Evolutionary conservation across 2,797 vertebrate species (phyloP).

Genomic region (Scolopax rusticola): DNA sequence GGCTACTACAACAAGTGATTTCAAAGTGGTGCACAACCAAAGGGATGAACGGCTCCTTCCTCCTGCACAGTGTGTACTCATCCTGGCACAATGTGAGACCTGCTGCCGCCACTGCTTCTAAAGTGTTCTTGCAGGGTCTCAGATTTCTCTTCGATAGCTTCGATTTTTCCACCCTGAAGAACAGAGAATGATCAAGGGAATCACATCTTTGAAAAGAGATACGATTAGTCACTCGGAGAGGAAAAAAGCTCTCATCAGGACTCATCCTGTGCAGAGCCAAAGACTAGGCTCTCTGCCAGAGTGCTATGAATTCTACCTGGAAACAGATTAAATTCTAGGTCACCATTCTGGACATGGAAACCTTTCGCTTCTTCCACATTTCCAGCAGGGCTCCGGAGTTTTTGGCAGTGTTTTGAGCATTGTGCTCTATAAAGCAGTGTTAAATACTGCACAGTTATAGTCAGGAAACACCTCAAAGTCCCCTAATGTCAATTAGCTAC

Average conservation of each 20-base stretch:
- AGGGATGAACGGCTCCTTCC: neutral
- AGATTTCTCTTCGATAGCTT: slow-evolving; percentile 7
- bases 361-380: slow-evolving; percentile 21
- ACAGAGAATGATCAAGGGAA: slow-evolving; percentile 34
- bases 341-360: slow-evolving; percentile 28
- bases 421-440: slow-evolving; percentile 55
- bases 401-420: slow-evolving; percentile 49
- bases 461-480: slow-evolving; percentile 64
- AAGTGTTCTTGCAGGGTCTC: slow-evolving; percentile 14
- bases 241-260: slow-evolving; percentile 28
- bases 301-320: slow-evolving; percentile 58
- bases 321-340: slow-evolving; percentile 55
- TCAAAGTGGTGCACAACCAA: accelerated
- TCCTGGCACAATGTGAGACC: neutral
- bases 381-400: neutral
- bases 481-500: slow-evolving; percentile 62
- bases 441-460: slow-evolving; percentile 39
- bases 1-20: neutral
- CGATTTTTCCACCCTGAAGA: neutral
- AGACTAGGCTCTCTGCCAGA: slow-evolving; percentile 32
- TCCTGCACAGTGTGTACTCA: neutral
- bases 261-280: neutral
- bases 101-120: neutral
- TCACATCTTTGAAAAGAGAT: slow-evolving; percentile 1
- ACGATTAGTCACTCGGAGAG: neutral